Evolutionary conservation across 1,140 invertebrate genomes (phyloP), one percentile per base, ranked within the genome.

Genomic region (Drosophila kohkoa): DNA sequence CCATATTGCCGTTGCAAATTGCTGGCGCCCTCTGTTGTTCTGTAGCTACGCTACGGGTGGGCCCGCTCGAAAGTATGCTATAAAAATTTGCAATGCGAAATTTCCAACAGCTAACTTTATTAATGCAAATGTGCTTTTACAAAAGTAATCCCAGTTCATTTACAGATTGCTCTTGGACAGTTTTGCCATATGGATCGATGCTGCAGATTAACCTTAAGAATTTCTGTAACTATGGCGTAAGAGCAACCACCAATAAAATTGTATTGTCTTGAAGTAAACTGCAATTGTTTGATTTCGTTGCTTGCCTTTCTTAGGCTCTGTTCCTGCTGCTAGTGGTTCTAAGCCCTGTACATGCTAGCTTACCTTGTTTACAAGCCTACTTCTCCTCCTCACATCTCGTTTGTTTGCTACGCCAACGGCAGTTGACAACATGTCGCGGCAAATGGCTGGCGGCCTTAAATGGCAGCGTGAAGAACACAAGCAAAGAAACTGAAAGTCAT

Each of bases 401-500:
- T 8, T 8, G 28, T 7, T 15, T 28, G 20, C 30, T 2, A 52
- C 48, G 13, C 70, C 38, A 7, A n/a, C 38, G 41, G 32, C 62
- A 64, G 35, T 72, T 58, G 25, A 28, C 64, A 79, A 79, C 72
- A 67, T 81, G 69, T 70, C 64, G 75, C 68, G 68, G 73, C 54
- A 74, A 74, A 77, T 67, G 59, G 80, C 80, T 78, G 51, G 28
- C 65, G 79, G 79, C 74, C 15, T 57, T 69, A 46, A 71, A 73
- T 57, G 69, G 63, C 70, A 58, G 49, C 58, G 66, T 54, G 55
- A 59, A 52, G 32, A 62, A 57, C 35, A 52, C 41, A 41, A 54
- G 46, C 63, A 75, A 51, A 43, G 75, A 75, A 82, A 75, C 45
- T 62, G 52, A 82, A 82, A 82, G 80, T 82, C 80, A 75, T 82